phyloP scores from a whole-genome alignment of 2,888 invertebrate genomes.

The Cabera pusaria region DNA sequence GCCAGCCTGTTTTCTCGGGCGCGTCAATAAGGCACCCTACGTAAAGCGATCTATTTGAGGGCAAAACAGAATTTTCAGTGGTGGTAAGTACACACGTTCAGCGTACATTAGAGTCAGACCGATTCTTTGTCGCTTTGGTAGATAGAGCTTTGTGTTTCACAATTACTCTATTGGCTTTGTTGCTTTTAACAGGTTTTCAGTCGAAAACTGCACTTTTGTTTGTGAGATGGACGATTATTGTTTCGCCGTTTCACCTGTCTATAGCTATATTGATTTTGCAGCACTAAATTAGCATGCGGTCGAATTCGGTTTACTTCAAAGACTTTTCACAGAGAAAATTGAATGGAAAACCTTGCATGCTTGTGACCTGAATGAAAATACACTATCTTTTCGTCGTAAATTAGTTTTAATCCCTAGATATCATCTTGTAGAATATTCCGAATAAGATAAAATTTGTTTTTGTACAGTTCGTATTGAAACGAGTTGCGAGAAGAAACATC shows the following conservation, averaged over 20 bases:
- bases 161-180: constrained; percentile 11
- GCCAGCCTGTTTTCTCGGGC: constrained; percentile 31
- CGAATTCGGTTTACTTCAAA: too few species aligned
- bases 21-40: constrained; percentile 43
- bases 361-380: too few species aligned
- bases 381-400: constrained; percentile 15
- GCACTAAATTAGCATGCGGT: too few species aligned
- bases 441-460: constrained; percentile 16
- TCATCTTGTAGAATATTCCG: too few species aligned
- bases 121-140: constrained; percentile 9
- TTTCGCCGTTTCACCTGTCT: constrained; percentile 14
- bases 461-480: too few species aligned
- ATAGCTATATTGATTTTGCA: constrained; percentile 13
- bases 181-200: constrained; percentile 4
- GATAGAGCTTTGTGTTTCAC: constrained; percentile 9
- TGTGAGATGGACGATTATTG: constrained; percentile 13
- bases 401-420: constrained; percentile 15
- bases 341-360: too few species aligned
- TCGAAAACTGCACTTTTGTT: constrained; percentile 8
- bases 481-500: too few species aligned
- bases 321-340: too few species aligned
- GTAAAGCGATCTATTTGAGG: constrained; percentile 45
- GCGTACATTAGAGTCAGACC: constrained; percentile 18
- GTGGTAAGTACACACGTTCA: constrained; percentile 32
- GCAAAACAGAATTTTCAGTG: constrained; percentile 47